Evolutionary conservation across 2,113 vertebrate genomes (phyloP).

Genomic region (Myotis davidii): DNA sequence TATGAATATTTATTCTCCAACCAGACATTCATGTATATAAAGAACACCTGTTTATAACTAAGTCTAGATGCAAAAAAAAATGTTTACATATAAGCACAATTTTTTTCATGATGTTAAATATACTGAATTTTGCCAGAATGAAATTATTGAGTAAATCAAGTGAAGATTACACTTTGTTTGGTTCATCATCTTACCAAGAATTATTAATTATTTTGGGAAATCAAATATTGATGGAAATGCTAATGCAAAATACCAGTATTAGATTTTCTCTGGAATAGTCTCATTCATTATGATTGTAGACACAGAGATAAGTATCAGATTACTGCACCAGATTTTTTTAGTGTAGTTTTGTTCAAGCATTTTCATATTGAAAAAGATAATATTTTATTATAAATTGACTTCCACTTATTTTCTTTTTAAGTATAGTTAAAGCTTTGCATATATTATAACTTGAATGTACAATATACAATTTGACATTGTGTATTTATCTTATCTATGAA

Average conservation of each 20-base stretch:
- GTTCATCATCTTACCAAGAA: neutral
- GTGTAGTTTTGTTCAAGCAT: neutral
- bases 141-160: conserved; percentile 19
- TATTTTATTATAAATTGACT: neutral
- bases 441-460: neutral
- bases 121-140: conserved; percentile 18
- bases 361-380: neutral
- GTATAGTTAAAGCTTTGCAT: neutral
- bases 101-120: neutral
- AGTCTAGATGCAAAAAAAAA: neutral
- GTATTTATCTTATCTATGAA: neutral
- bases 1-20: neutral
- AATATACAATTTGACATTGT: neutral
- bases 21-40: neutral
- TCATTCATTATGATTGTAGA: neutral
- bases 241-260: neutral
- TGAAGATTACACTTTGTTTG: neutral
- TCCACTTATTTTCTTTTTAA: neutral
- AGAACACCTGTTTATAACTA: neutral
- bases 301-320: neutral
- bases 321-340: neutral
- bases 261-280: neutral
- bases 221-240: neutral
- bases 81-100: neutral
- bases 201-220: conserved; percentile 38